Conservation (phyloP, 2,888 invertebrate genomes). For the Nineta flava region DNA sequence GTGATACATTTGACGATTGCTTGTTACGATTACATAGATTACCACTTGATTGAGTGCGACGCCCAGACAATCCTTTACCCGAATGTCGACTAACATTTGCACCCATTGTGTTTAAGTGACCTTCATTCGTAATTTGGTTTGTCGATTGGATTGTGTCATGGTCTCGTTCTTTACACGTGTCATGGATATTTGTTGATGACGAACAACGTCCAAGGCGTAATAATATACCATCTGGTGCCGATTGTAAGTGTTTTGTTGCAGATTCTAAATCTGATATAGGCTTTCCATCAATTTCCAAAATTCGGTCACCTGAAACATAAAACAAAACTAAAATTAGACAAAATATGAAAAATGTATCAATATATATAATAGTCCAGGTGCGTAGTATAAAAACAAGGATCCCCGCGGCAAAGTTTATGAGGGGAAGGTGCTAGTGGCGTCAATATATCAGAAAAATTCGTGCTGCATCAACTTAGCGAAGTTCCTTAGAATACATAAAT, state of each 20-base stretch:
- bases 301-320: slow-evolving; percentile 4
- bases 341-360: background rate
- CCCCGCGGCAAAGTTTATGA: no score
- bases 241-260: slow-evolving; percentile 1
- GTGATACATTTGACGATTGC: slow-evolving; percentile 31
- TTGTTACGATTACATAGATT: slow-evolving; percentile 50
- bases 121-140: slow-evolving; percentile 7
- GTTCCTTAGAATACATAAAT: no score
- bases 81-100: slow-evolving; percentile 65
- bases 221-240: slow-evolving; percentile 30
- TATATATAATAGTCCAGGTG: background rate
- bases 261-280: background rate
- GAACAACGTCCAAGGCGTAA: slow-evolving; percentile 23
- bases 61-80: slow-evolving; percentile 52
- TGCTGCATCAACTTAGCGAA: no score
- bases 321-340: background rate
- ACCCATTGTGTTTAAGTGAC: slow-evolving; percentile 36
- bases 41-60: slow-evolving; percentile 56
- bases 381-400: no score
- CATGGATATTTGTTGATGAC: slow-evolving; percentile 27
- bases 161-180: slow-evolving; percentile 6
- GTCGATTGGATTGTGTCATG: slow-evolving; percentile 10
- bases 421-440: no score
- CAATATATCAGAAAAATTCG: no score
- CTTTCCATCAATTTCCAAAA: slow-evolving; percentile 5